Percentiles rank a stretch among this genome's conserved stretches.
Conservation (phyloP, 2,888 invertebrate species). For the Endotricha flammealis region DNA sequence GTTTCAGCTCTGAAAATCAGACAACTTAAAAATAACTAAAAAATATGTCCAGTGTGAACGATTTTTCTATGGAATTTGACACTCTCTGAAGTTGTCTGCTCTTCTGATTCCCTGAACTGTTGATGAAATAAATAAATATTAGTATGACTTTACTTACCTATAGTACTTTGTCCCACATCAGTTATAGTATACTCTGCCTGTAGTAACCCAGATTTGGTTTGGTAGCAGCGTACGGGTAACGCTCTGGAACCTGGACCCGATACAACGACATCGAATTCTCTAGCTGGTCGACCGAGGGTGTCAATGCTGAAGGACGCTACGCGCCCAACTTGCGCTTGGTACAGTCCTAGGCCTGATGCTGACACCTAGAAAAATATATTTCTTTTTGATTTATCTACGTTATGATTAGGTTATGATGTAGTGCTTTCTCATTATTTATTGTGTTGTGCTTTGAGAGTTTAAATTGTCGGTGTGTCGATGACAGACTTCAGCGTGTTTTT, state of each 20-base stretch:
- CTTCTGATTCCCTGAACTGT: too few relatives aligned
- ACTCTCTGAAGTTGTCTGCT: too few relatives aligned
- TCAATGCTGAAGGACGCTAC: conserved; percentile 93
- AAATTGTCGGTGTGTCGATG: too few relatives aligned
- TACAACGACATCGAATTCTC: conserved; percentile 94
- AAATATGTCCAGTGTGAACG: too few relatives aligned
- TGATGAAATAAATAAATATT: too few relatives aligned
- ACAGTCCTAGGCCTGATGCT: conserved; percentile 89
- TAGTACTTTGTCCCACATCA: conserved; percentile 83
- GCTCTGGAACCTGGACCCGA: conserved; percentile 89
- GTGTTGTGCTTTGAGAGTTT: too few relatives aligned
- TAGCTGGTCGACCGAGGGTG: conserved; percentile 88
- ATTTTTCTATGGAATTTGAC: too few relatives aligned
- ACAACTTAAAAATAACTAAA: too few relatives aligned
- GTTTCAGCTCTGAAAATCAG: too few relatives aligned
- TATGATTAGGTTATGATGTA: not conserved
- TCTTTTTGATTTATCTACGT: not conserved
- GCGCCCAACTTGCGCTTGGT: conserved; percentile 89
- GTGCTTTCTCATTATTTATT: too few relatives aligned
- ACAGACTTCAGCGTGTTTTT: too few relatives aligned
- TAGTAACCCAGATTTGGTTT: conserved; percentile 96
- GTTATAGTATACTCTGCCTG: conserved; percentile 95
- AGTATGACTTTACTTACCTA: conserved; percentile 67
- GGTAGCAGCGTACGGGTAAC: conserved; percentile 94
- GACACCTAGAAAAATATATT: conserved; percentile 67